These are phyloP conservation scores for Muscicapa comitata DNA, from an alignment of 2,797 vertebrate genomes.

Conservation along the genomic window DNA sequence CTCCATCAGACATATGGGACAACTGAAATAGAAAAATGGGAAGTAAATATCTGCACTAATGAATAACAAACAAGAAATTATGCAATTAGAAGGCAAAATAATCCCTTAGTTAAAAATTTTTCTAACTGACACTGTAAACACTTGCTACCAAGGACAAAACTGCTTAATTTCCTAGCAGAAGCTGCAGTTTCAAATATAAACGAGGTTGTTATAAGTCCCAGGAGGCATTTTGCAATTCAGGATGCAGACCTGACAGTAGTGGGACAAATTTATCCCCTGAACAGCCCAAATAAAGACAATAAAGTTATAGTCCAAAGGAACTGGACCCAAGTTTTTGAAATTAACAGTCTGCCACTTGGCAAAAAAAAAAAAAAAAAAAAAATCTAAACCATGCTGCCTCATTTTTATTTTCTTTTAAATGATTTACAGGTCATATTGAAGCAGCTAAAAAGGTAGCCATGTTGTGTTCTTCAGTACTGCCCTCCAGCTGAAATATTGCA, in stretches of 20 bases:
- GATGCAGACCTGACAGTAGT: neutral
- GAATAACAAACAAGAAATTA: conserved; percentile 31
- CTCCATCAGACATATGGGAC: neutral
- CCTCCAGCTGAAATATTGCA: neutral
- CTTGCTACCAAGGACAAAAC: conserved; percentile 31
- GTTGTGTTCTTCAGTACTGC: neutral
- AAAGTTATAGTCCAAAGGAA: neutral
- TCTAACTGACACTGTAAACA: neutral
- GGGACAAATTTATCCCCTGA: neutral
- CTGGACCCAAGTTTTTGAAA: neutral
- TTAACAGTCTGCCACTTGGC: neutral
- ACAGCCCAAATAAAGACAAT: neutral
- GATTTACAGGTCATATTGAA: neutral
- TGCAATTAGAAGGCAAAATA: conserved; percentile 21
- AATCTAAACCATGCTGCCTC: neutral
- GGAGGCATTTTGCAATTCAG: conserved; percentile 17
- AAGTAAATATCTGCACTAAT: conserved; percentile 26
- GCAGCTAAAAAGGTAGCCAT: neutral
- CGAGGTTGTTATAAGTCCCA: neutral
- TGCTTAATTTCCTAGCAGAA: conserved; percentile 15
- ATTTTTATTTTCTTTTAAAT: neutral
- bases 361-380: neutral
- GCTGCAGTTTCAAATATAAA: conserved; percentile 24
- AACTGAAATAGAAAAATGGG: conserved; percentile 24
- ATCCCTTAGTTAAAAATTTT: conserved; percentile 14